Evolutionary conservation across 2,797 vertebrate species (phyloP), one percentile per base, ranked within the genome.

Genomic region (Malurus leucopterus): DNA sequence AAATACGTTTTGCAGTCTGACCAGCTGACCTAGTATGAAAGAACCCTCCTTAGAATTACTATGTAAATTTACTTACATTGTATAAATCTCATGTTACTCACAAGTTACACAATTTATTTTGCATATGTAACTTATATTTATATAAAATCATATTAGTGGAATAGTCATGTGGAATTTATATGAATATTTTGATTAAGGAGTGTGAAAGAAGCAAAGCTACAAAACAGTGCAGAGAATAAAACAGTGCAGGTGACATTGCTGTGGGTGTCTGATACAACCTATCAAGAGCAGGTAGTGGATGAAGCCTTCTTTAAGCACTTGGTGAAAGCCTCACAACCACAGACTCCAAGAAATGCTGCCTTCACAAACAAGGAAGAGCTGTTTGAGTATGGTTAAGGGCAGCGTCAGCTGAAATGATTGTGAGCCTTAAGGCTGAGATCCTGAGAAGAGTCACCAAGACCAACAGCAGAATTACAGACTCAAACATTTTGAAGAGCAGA

Each of bases 171-270:
- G 38, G 49, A 62, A 51, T 62, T 83, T 71, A 69, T 78, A 17
- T 30, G 44, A 86, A 92, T 18, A 54, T 75, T 88, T 91, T 95
- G 51, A 89, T 88, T 83, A 64, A 91, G 34, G 38, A 76, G 19
- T 13, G 26, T 76, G 44, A 86, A 88, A 69, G 47, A 65, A 78
- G n/a, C 19, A 41, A 80, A 92, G 41, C 51, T 83, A 30, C 6
- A 8, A 64, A 88, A 44, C 11, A 63, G 23, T 46, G 64, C 49
- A 75, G 73, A 72, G 58, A 32, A 62, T 83, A 81, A 64, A 58
- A 79, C 19, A 26, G 34, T 18, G 24, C 9, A 62, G 38, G 15
- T 84, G 55, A 36, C 80, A 41, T 3, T 72, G 18, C 29, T 53
- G 26, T 57, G 29, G 46, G 11, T 30, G 10, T n/a, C 41, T 92